phyloP scores from a whole-genome alignment of 2,888 invertebrate species.

The Pseudococcus longispinus region DNA sequence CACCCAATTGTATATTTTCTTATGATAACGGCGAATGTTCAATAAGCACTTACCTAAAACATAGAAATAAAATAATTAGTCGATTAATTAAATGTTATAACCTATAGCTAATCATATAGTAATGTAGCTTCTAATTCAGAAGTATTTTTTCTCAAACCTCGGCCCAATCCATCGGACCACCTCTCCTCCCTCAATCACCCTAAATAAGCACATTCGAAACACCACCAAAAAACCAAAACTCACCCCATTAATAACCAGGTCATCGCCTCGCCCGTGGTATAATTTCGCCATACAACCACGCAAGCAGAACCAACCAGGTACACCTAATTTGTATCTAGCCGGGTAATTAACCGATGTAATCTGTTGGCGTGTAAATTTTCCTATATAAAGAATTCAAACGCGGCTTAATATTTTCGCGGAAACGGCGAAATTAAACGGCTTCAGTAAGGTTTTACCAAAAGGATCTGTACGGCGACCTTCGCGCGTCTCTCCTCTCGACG shows the following conservation, averaged over 20 bases:
- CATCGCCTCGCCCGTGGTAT: not conserved
- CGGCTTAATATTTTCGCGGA: constrained; percentile 2
- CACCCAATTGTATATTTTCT: too few species aligned
- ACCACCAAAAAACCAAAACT: too few species aligned
- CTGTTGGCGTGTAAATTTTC: constrained; percentile 19
- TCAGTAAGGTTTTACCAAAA: not conserved
- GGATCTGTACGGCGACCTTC: not conserved
- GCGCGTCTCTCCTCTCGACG: not conserved
- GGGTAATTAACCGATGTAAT: constrained; percentile 28
- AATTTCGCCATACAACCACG: not conserved
- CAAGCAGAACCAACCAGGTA: not conserved
- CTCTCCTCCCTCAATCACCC: too few species aligned
- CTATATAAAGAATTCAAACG: constrained; percentile 18
- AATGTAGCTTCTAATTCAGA: too few species aligned
- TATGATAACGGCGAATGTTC: too few species aligned
- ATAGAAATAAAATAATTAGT: too few species aligned
- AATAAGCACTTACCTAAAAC: too few species aligned
- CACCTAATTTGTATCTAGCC: not conserved
- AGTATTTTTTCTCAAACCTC: too few species aligned
- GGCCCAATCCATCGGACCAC: too few species aligned
- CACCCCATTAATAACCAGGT: not conserved
- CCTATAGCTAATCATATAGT: too few species aligned
- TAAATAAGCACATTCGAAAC: too few species aligned
- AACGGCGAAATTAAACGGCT: constrained; percentile 6
- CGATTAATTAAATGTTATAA: too few species aligned